Base-by-base conservation (phyloP, 2,888 invertebrate genomes). In the Didymodactylos carnosus region DNA sequence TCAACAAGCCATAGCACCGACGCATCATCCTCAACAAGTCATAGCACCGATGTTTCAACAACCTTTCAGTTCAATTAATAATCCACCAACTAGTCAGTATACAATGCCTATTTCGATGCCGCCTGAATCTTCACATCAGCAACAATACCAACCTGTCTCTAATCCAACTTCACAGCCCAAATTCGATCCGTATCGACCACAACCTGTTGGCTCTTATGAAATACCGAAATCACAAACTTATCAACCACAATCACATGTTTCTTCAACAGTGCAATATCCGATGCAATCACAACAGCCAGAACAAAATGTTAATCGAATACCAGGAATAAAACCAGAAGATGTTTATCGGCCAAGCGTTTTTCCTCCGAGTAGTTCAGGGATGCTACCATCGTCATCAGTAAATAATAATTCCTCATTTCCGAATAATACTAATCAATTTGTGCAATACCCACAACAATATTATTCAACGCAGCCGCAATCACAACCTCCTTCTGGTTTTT, bases 1-100 rank as follows among this genome's bases (percentile, higher is more conserved):
- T 43, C 76, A 72, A 35, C 43, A 40, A 41, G 40, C 29, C 25
- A 35, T n/a, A 6, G 19, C 29, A 5, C 69, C 69, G 2, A n/a
- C 41, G 71, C 49, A 72, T 39, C 76, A 73, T 29, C 73, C 72
- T 39, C 29, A 51, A 41, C 73, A 73, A 74, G 73, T 75, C 10
- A 73, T 75, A 43, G 6, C 14, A 43, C 70, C 49, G 70, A 71
- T 72, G n/a, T 62, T 39, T n/a, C 49, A 51, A 23, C 69, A 62
- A 49, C 39, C 75, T 5, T 27, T n/a, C n/a, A n/a, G n/a, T n/a
- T n/a, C n/a, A n/a, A n/a, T n/a, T n/a, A n/a, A n/a, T n/a, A n/a
- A n/a, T n/a, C n/a, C n/a, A n/a, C n/a, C n/a, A n/a, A n/a, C n/a
- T n/a, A n/a, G n/a, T n/a, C 29, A 35, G 16, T 29, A 49, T 11